Conservation (phyloP, 2,888 invertebrate species). For the Eudemis profundana region DNA sequence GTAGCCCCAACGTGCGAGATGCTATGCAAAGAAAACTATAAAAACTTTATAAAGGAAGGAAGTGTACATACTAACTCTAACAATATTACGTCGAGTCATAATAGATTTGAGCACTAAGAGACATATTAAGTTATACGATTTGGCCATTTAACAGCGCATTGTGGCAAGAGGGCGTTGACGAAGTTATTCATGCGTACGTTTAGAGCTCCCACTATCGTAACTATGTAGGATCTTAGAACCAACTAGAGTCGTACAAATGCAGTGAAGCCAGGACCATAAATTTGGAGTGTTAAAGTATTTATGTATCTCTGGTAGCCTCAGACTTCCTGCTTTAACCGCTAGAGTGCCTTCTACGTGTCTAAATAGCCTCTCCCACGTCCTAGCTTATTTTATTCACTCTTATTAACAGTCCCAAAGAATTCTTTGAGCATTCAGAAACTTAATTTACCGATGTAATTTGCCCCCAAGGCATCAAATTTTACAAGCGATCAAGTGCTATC, state of each 20-base stretch:
- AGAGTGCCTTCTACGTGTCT: background rate
- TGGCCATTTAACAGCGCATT: conserved; percentile 23
- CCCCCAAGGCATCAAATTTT: conserved; percentile 38
- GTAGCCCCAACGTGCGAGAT: conserved; percentile 29
- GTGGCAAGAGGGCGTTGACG: conserved; percentile 8
- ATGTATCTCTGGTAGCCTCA: background rate
- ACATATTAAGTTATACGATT: conserved; percentile 22
- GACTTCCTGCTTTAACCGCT: background rate
- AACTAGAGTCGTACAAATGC: background rate
- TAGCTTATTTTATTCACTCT: background rate
- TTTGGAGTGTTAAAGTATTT: background rate
- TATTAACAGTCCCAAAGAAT: conserved; percentile 6
- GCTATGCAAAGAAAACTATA: conserved; percentile 38
- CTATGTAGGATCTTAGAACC: background rate
- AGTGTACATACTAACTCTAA: conserved; percentile 22
- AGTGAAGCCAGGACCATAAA: background rate
- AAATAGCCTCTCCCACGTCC: background rate
- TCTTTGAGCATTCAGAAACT: conserved; percentile 20
- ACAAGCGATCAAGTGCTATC: conserved; percentile 44
- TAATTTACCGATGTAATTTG: conserved; percentile 29
- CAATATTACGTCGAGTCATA: conserved; percentile 37
- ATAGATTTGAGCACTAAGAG: conserved; percentile 20
- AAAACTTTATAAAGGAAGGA: conserved; percentile 40
- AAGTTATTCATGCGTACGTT: conserved; percentile 10
- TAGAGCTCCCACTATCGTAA: background rate